Conservation (phyloP, 2,113 vertebrate species). For the Budorcas taxicolor region DNA sequence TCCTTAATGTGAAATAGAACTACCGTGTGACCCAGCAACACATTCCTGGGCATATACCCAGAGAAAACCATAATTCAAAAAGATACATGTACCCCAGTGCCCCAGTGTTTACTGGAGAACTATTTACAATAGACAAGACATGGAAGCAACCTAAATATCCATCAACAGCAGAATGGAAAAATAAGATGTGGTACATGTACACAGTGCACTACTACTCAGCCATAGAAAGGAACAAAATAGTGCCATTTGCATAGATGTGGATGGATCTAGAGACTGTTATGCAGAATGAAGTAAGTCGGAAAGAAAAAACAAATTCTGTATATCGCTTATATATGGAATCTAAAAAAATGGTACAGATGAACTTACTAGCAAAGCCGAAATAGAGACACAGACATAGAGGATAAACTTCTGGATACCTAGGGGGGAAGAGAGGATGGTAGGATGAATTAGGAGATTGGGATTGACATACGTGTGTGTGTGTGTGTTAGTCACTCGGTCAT, state of each 20-base stretch:
- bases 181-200: neutral
- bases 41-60: neutral
- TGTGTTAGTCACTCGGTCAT: neutral
- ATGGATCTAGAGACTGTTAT: neutral
- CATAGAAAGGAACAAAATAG: neutral
- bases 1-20: neutral
- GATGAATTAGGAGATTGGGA: neutral
- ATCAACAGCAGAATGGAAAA: neutral
- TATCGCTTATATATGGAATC: neutral
- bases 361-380: neutral
- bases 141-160: neutral
- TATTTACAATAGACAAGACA: neutral
- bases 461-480: neutral
- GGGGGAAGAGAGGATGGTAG: neutral
- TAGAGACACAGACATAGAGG: neutral
- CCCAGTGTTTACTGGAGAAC: neutral
- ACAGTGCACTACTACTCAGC: neutral
- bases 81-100: neutral
- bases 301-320: neutral
- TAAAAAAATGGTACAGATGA: neutral
- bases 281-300: neutral
- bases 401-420: neutral
- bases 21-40: neutral
- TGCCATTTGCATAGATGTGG: neutral
- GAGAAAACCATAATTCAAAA: neutral